Conservation (phyloP, 2,888 invertebrate genomes). For the Digitonthophagus gazella region DNA sequence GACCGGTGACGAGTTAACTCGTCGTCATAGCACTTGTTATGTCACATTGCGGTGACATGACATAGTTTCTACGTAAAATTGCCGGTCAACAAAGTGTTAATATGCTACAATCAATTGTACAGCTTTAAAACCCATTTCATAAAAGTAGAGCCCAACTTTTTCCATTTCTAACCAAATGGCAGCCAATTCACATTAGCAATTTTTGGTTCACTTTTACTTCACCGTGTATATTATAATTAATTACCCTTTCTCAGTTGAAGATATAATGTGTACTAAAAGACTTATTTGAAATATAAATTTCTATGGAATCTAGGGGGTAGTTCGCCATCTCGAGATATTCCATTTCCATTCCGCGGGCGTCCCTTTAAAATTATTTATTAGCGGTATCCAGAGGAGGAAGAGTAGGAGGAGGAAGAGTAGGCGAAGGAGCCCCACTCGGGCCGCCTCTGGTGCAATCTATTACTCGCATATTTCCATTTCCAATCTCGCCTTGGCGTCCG, state of each 20-base stretch:
- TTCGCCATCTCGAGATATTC: neutral
- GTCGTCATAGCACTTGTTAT: no score
- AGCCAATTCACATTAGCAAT: no score
- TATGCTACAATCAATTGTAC: no score
- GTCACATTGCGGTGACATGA: no score
- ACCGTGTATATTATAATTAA: no score
- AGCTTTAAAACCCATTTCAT: no score
- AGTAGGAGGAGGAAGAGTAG: neutral
- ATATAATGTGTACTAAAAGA: neutral
- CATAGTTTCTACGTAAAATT: no score
- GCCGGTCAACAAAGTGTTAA: no score
- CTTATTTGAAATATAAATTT: neutral
- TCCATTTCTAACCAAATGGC: no score
- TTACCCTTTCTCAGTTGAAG: neutral
- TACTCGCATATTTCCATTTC: constrained; percentile 36
- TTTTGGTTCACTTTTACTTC: no score
- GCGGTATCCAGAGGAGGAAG: constrained; percentile 26
- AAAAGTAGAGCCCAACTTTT: no score
- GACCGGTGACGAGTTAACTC: no score
- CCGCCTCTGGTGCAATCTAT: constrained; percentile 34
- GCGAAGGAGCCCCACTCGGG: neutral
- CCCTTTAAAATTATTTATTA: constrained; percentile 33
- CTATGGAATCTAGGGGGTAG: neutral
- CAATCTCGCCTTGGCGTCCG: constrained; percentile 31
- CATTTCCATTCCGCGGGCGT: constrained; percentile 22